Evolutionary conservation across 1,140 invertebrate genomes (phyloP).

Genomic region (Ceratina calcarata): DNA sequence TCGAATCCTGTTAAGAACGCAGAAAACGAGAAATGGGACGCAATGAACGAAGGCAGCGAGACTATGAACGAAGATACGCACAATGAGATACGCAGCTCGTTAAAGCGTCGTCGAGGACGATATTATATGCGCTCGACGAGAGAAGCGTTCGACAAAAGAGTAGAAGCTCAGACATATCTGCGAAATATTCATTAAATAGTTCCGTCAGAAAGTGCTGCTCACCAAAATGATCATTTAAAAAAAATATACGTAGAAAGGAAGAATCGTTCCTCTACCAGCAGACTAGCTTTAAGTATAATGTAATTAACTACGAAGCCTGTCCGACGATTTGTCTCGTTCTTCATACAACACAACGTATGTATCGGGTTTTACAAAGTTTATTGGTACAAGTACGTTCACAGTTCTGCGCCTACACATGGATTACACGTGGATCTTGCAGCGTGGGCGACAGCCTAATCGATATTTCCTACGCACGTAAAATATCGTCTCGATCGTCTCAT

Average conservation of each 20-base stretch:
- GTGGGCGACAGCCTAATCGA: conserved; percentile 27
- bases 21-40: no score
- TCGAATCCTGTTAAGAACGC: no score
- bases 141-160: no score
- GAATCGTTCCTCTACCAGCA: conserved; percentile 12
- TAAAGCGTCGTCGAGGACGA: no score
- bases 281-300: conserved; percentile 26
- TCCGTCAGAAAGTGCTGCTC: background rate
- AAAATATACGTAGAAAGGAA: background rate
- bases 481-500: conserved; percentile 8
- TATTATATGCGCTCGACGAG: no score
- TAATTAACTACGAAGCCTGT: conserved; percentile 51
- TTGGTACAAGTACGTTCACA: conserved; percentile 38
- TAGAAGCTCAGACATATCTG: no score
- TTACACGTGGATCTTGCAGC: conserved; percentile 38
- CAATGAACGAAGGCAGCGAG: no score
- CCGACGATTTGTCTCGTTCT: conserved; percentile 25
- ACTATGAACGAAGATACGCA: no score
- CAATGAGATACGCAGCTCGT: no score
- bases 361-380: conserved; percentile 34
- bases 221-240: background rate
- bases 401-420: conserved; percentile 35
- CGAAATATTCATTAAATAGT: no score
- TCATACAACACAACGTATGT: conserved; percentile 36
- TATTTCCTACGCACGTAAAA: conserved; percentile 8